These are phyloP conservation scores for Pangasius sanitwongsei DNA, from an alignment of 2,797 vertebrate genomes.

Conservation along the genomic window DNA sequence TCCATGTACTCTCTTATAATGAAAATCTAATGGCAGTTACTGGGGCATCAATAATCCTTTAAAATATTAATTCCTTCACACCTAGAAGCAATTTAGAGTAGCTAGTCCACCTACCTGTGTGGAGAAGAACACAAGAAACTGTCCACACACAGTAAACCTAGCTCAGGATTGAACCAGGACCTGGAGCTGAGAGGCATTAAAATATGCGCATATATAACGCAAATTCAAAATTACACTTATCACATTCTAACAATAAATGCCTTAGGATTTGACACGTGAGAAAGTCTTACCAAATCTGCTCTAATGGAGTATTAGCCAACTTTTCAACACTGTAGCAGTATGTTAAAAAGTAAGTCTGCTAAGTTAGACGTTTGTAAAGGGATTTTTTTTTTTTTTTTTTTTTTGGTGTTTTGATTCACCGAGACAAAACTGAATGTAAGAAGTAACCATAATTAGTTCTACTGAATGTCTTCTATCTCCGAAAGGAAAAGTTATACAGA, in stretches of 20 bases:
- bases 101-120: neutral
- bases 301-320: neutral
- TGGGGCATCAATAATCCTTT: neutral
- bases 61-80: constrained; percentile 1
- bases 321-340: neutral
- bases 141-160: neutral
- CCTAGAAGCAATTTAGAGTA: neutral
- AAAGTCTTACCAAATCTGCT: constrained; percentile 1
- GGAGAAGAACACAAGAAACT: neutral
- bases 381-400: neutral
- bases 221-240: neutral
- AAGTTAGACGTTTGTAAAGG: neutral
- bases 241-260: neutral
- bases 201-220: neutral
- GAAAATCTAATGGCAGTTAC: neutral
- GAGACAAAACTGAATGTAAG: neutral
- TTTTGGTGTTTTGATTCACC: neutral
- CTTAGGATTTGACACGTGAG: neutral
- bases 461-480: neutral
- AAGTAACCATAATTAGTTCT: neutral
- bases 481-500: neutral
- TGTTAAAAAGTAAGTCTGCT: neutral
- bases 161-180: neutral
- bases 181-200: neutral
- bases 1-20: neutral